These are phyloP conservation scores for Apis florea DNA, from an alignment of 1,140 invertebrate species.

Conservation along the genomic window DNA sequence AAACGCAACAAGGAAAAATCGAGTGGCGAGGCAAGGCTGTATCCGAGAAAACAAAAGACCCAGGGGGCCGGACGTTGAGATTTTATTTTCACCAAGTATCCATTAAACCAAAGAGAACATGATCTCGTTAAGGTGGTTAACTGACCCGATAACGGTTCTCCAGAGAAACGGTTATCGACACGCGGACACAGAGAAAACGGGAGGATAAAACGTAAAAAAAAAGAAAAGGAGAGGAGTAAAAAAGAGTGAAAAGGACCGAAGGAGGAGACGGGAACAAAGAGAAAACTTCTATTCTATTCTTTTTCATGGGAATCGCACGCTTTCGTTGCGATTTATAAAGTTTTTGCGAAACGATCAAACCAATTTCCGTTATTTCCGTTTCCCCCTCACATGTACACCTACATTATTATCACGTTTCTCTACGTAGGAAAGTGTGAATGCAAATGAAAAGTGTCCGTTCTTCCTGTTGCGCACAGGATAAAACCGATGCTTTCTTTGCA, in stretches of 20 bases:
- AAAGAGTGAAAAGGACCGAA: conserved; percentile 22
- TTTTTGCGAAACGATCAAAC: neutral
- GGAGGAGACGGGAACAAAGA: neutral
- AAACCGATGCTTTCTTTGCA: too few species aligned
- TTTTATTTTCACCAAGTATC: conserved; percentile 38
- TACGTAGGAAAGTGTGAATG: neutral
- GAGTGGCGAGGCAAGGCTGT: too few species aligned
- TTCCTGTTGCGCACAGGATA: neutral
- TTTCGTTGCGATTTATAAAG: neutral
- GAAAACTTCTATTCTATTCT: neutral
- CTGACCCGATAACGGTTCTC: conserved; percentile 48
- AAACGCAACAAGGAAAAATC: neutral
- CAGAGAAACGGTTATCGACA: conserved; percentile 41
- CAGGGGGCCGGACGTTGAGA: neutral
- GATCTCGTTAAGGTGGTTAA: conserved; percentile 68
- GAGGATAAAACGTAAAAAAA: neutral
- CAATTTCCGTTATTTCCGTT: neutral
- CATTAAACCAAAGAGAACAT: conserved; percentile 41
- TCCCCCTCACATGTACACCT: neutral
- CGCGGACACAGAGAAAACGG: conserved; percentile 29
- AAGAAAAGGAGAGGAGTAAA: neutral
- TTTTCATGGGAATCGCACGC: too few species aligned
- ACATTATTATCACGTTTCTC: too few species aligned
- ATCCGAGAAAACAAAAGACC: conserved; percentile 5
- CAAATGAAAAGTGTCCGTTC: neutral